Evolutionary conservation across 2,888 invertebrate species (phyloP), one percentile per base, ranked within the genome.

Genomic region (Caenorhabditis sinica): DNA sequence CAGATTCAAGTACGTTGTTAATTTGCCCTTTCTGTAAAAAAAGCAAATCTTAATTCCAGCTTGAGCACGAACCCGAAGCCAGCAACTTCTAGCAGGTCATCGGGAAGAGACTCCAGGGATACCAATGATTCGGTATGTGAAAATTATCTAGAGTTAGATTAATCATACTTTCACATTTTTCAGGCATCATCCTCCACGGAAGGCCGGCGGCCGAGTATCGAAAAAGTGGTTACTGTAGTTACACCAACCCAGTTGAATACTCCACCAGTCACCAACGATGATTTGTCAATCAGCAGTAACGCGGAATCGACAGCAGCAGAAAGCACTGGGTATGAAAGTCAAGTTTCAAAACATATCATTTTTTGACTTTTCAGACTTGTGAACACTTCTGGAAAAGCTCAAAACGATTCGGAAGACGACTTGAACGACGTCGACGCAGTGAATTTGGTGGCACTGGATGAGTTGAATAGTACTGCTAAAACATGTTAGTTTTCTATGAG

Each of bases 1-100:
- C 96, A 6, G 97, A 96, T 94, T 97, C 97, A 94, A 98, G 96
- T 93, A 97, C 97, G 25, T 45, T 56, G 5, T 30, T 93, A 3
- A 2, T 40, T 53, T n/a, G 0, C 28, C 17, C 20, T 23, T 36
- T 53, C 25, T 11, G 3, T 11, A 17, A 2, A 40, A 65, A 28
- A 49, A 9, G 1, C 2, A n/a, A n/a, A n/a, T n/a, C 3, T 4
- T 11, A 25, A 15, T 65, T 65, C 45, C 68, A 81, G 81, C 20
- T 45, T 81, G 33, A 68, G 69, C 28, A 74, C 61, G 1, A 69
- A 61, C n/a, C 61, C 74, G 20, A 81, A 81, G 60, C 66, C 73
- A 3, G 61, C 73, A 4, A 58, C 73, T 2, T 74, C 73, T 6
- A 61, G 43, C 13, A 23, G 60, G 68, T 80, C 80, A 11, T 73